Evolutionary conservation across 2,888 invertebrate species (phyloP), one percentile per base, ranked within the genome.

Genomic region (Eupithecia subfuscata): DNA sequence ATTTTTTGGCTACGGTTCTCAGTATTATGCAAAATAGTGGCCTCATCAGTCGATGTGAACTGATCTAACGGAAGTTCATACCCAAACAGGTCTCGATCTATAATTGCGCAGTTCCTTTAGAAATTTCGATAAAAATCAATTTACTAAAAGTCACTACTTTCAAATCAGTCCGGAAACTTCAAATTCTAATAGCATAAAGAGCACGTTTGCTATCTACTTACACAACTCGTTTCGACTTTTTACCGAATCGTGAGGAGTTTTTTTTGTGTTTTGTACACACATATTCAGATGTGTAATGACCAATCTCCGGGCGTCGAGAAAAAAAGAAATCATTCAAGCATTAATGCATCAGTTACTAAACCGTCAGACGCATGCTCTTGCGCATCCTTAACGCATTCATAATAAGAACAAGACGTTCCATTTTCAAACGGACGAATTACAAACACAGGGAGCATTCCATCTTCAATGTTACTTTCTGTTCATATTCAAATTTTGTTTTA

Each of bases 311-410:
- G 91, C 91, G 90, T 88, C 82, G 89, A 86, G 90, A 86, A 91
- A 91, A 40, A 91, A 92, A 90, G 85, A 85, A 81, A 90, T 90
- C 90, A 91, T 91, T 92, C 89, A 89, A 84, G 90, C 91, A 93
- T 94, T 93, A 94, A 95, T 94, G 94, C 94, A 93, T 93, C 93
- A 92, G 92, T 92, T 92, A 94, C 94, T 94, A 94, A 95, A 94
- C 92, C 94, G 91, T 91, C 92, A 88, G 92, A 89, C 90, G 92
- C 86, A 93, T 94, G 94, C 94, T 87, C 92, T 88, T 87, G 91
- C 91, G 93, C 93, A 93, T 94, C 94, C 93, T 93, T 92, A 90
- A 88, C 91, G 90, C 90, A 92, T 92, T 92, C 92, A 91, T 90
- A 93, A 92, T 91, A 93, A 92, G 91, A 93, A 92, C 90, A 91